Base-by-base conservation (phyloP, 1,140 invertebrate genomes). In the Euborellia annulipes region DNA sequence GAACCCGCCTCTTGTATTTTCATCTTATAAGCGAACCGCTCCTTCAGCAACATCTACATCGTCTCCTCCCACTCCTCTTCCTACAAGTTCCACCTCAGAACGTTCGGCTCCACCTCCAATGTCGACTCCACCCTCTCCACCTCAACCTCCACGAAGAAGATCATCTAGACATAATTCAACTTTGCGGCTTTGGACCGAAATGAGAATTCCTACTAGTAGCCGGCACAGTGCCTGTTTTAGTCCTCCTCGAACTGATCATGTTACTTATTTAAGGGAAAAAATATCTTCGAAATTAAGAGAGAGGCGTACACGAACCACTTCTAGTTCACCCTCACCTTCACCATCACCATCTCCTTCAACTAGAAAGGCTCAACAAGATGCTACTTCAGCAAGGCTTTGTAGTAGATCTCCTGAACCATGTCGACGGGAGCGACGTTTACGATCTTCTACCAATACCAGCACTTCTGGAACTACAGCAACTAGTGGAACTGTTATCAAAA, bases 81-180 rank as follows among this genome's bases (percentile, higher is more conserved):
- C 17, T 37, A 7, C 36, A n/a, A n/a, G 36, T 37, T 37, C 17
- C 36, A 16, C 17, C 6, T 18, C 36, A 37, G 17, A 6, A 7
- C 36, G 3, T 2, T 6, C 19, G 16, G 22, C n/a, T 34, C 23
- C 42, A n/a, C 20, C 9, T 39, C 23, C 20, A 16, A 14, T 17
- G 17, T 50, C 14, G 51, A 34, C 41, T 52, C 54, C 3, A 56
- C 51, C 14, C 52, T 36, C 41, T 51, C 54, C 3, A 56, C 75
- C 80, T 3, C 75, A 72, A n/a, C 80, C 79, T 2, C 79, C 79
- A 0, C 67, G 69, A 55, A 67, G 84, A 50, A 70, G 71, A 54
- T 86, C 83, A 0, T 85, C 82, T 0, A 74, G 73, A 53, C 74
- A 77, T 44, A 84, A 75, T 60, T 72, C 72, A 22, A 82, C 78